Evolutionary conservation across 1,140 invertebrate genomes (phyloP).

Genomic region (Phenacoccus solenopsis): DNA sequence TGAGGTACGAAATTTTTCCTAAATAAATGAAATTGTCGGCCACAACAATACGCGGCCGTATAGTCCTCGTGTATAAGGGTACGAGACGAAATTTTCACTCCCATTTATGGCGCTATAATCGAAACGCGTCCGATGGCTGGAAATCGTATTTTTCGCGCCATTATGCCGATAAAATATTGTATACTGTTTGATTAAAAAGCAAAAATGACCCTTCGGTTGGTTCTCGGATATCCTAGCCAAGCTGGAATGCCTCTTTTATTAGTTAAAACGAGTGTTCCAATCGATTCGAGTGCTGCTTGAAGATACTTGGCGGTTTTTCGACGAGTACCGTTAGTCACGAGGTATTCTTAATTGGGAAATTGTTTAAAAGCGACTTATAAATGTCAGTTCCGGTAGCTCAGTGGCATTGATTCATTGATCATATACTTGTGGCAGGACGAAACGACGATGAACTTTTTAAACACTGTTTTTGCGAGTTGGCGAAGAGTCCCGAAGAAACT

Average conservation of each 20-base stretch:
- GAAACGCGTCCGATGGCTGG: background rate
- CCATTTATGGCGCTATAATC: background rate
- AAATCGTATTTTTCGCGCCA: too few species aligned
- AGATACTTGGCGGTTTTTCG: background rate
- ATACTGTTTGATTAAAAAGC: too few species aligned
- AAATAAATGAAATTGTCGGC: background rate
- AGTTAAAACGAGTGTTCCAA: background rate
- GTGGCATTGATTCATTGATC: background rate
- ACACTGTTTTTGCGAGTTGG: too few species aligned
- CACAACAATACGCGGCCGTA: background rate
- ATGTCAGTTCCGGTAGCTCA: too few species aligned
- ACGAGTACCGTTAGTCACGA: background rate
- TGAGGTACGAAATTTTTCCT: background rate
- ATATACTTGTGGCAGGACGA: too few species aligned
- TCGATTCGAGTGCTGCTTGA: background rate
- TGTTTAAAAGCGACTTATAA: background rate
- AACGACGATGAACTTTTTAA: background rate
- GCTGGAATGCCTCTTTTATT: too few species aligned
- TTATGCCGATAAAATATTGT: too few species aligned
- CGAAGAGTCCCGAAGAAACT: too few species aligned
- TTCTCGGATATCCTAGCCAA: too few species aligned
- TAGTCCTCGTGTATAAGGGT: too few species aligned
- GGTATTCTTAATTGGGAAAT: background rate
- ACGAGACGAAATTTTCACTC: background rate
- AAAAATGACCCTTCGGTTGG: too few species aligned